phyloP scores from a whole-genome alignment of 2,888 invertebrate species.

The Stegana nigrithorax region DNA sequence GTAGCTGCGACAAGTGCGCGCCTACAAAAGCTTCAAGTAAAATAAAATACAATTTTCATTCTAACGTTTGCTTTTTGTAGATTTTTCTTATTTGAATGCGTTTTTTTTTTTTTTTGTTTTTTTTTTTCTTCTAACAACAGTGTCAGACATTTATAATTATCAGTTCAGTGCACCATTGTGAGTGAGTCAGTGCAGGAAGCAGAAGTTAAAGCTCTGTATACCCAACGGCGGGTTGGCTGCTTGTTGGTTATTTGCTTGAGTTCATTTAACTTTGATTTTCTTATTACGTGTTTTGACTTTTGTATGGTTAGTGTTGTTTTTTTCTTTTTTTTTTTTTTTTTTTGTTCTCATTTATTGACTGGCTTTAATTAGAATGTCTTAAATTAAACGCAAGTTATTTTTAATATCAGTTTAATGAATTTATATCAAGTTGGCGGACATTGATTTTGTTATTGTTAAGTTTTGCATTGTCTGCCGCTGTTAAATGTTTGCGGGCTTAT shows the following conservation, averaged over 20 bases:
- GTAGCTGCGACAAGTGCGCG: not conserved
- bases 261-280: not conserved
- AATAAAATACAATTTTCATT: not conserved
- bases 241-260: no score
- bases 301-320: no score
- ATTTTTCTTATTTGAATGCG: not conserved
- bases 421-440: no score
- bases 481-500: no score
- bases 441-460: no score
- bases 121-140: not conserved
- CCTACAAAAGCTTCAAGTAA: not conserved
- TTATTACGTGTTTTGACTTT: not conserved
- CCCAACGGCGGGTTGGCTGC: no score
- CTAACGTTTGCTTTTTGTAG: not conserved
- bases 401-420: no score
- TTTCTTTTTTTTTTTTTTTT: not conserved
- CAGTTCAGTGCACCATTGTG: constrained; percentile 3
- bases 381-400: no score
- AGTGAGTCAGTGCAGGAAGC: no score
- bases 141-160: not conserved
- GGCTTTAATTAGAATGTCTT: no score
- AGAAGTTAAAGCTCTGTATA: no score
- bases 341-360: not conserved
- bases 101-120: not conserved
- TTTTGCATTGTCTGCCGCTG: no score